Base-by-base conservation (phyloP, 2,797 vertebrate genomes). In the Pristis pectinata region DNA sequence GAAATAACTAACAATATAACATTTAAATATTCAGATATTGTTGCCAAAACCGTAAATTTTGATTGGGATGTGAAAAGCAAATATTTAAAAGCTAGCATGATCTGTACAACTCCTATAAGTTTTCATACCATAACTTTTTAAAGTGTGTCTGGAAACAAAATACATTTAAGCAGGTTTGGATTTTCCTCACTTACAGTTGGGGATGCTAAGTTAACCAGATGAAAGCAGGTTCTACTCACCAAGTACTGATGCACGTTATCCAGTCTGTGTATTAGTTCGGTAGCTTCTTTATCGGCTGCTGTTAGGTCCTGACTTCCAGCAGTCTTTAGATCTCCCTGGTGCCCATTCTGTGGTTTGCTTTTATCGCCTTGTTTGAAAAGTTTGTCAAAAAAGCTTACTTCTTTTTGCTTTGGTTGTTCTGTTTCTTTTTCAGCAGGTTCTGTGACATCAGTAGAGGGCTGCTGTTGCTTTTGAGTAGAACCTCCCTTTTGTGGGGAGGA, bases 311-410 rank as follows among this genome's bases (percentile, higher is more conserved):
- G 95, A 2, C 27, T 1, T 49, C 96, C 95, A 0, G 1, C 0
- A 0, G 22, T 3, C 72, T 53, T 56, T 53, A 70, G 56, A 10
- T 95, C 95, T 95, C 80, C 80, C 94, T 93, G 79, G 17, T 79
- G 64, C 77, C 96, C 96, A 41, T 95, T 95, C n/a, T 95, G 96
- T 0, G 24, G 59, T 77, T 95, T 94, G 0, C 24, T 72, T 94
- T 96, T 97, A 70, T 97, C 97, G 94, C 72, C 76, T 96, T 94
- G 95, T 67, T 96, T 98, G 96, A 99, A 98, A 95, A 98, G 95
- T 95, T 97, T 98, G 95, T 97, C 97, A 0, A 99, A 97, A 95
- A 97, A 94, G 30, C 82, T 96, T 49, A 95, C 3, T 95, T 96
- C 96, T 87, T 95, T 96, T 1, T 96, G 94, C 95, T 95, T 96